Conservation (phyloP, 1,140 invertebrate genomes). For the Nephotettix cincticeps region DNA sequence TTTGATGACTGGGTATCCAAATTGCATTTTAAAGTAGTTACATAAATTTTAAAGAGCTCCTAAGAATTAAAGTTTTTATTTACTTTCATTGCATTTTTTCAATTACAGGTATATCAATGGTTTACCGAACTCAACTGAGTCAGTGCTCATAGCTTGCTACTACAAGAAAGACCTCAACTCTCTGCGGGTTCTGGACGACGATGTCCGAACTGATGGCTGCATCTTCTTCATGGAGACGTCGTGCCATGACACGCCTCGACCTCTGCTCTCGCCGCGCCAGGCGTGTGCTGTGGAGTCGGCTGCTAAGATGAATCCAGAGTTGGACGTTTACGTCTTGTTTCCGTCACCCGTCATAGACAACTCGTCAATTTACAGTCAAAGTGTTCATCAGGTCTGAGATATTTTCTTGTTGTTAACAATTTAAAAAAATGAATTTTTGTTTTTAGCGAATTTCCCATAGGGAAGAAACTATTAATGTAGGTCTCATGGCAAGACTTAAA, state of each 20-base stretch:
- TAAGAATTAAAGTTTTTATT: too few relatives aligned
- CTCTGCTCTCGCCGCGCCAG: constrained; percentile 36
- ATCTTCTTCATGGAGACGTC: constrained; percentile 42
- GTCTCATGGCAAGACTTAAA: too few relatives aligned
- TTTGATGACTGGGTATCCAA: too few relatives aligned
- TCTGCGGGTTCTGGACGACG: not conserved
- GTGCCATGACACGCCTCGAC: constrained; percentile 31
- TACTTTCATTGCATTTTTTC: not conserved
- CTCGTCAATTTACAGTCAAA: not conserved
- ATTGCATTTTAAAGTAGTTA: too few relatives aligned
- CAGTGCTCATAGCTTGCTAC: constrained; percentile 30
- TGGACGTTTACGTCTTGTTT: constrained; percentile 38
- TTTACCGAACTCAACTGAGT: constrained; percentile 4
- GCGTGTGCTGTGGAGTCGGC: constrained; percentile 48
- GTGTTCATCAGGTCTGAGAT: too few relatives aligned
- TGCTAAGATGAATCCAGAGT: constrained; percentile 38
- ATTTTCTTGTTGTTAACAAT: too few relatives aligned
- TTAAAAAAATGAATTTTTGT: too few relatives aligned
- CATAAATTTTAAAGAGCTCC: too few relatives aligned
- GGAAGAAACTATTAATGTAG: too few relatives aligned
- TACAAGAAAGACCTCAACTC: constrained; percentile 29
- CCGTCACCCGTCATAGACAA: constrained; percentile 33
- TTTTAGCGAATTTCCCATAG: too few relatives aligned
- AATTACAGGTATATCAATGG: not conserved
- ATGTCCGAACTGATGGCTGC: constrained; percentile 22